These are phyloP conservation scores for Drosophila imparisetae DNA, from an alignment of 2,888 invertebrate species.

Conservation along the genomic window DNA sequence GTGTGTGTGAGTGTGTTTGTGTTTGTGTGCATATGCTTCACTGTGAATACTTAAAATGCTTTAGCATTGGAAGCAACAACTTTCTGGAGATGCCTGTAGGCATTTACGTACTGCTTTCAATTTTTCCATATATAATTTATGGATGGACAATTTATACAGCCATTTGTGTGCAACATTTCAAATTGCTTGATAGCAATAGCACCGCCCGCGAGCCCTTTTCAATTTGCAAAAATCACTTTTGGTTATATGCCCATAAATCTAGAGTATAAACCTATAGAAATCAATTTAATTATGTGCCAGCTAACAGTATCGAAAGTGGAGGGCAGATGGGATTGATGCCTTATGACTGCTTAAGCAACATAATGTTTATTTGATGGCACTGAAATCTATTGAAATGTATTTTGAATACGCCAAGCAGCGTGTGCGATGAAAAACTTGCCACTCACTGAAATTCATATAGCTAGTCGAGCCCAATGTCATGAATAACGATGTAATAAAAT, in stretches of 20 bases:
- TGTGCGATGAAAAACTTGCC: constrained; percentile 53
- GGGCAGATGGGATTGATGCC: neutral
- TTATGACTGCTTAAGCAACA: constrained; percentile 62
- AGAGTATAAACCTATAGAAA: constrained; percentile 43
- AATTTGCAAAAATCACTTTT: constrained; percentile 64
- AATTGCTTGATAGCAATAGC: constrained; percentile 20
- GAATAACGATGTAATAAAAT: constrained; percentile 80
- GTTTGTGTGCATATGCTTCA: neutral
- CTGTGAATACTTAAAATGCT: constrained; percentile 57
- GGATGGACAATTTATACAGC: constrained; percentile 62
- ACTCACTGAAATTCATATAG: constrained; percentile 52
- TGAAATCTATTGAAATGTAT: constrained; percentile 74
- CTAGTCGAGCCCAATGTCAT: constrained; percentile 60
- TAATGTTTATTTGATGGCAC: constrained; percentile 75
- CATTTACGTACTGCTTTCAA: constrained; percentile 29
- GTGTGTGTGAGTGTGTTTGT: neutral
- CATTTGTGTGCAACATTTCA: constrained; percentile 68
- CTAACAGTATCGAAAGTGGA: neutral
- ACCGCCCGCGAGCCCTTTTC: constrained; percentile 49
- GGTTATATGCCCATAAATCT: constrained; percentile 61
- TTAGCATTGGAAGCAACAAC: constrained; percentile 39
- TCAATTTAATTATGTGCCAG: constrained; percentile 71
- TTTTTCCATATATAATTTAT: constrained; percentile 62
- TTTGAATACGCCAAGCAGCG: constrained; percentile 63
- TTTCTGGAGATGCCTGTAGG: constrained; percentile 9